phyloP scores from a whole-genome alignment of 2,113 vertebrate species.

The Mobula birostris region DNA sequence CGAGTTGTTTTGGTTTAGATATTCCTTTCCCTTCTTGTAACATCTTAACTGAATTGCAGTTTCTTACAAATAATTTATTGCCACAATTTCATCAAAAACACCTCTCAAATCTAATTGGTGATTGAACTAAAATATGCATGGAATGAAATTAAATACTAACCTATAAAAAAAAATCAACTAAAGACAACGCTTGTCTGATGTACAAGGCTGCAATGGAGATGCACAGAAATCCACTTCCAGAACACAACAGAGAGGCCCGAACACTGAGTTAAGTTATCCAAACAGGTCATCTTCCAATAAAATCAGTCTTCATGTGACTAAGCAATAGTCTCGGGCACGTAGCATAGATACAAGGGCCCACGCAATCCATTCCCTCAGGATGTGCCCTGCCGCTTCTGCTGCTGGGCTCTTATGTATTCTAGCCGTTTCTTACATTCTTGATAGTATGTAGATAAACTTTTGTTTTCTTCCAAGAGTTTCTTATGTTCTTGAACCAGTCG shows the following conservation, averaged over 20 bases:
- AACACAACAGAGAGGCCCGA: slow-evolving; percentile 62
- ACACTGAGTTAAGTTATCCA: slow-evolving; percentile 56
- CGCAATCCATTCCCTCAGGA: slow-evolving; percentile 71
- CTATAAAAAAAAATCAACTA: slow-evolving; percentile 26
- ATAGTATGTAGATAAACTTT: slow-evolving; percentile 95
- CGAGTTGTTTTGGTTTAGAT: slow-evolving; percentile 29
- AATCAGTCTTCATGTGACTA: slow-evolving; percentile 26
- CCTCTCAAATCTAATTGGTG: slow-evolving; percentile 34
- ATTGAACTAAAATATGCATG: slow-evolving; percentile 35
- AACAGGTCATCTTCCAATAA: slow-evolving; percentile 43
- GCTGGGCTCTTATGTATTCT: slow-evolving; percentile 93
- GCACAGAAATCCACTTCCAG: slow-evolving; percentile 49
- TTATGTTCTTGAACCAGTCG: slow-evolving; percentile 98
- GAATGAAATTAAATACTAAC: slow-evolving; percentile 38
- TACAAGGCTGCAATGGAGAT: slow-evolving; percentile 56
- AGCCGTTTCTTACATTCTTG: slow-evolving; percentile 98
- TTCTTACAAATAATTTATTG: slow-evolving; percentile 38
- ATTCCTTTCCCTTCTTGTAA: slow-evolving; percentile 22
- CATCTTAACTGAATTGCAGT: slow-evolving; percentile 24
- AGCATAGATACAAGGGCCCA: not conserved
- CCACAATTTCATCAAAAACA: slow-evolving; percentile 31
- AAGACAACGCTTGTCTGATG: slow-evolving; percentile 35
- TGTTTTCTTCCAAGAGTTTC: slow-evolving; percentile 97
- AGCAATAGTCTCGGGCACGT: slow-evolving; percentile 13
- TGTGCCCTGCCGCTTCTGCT: slow-evolving; percentile 95